Evolutionary conservation across 1,140 invertebrate species (phyloP).

Genomic region (Drosophila watanabei): DNA sequence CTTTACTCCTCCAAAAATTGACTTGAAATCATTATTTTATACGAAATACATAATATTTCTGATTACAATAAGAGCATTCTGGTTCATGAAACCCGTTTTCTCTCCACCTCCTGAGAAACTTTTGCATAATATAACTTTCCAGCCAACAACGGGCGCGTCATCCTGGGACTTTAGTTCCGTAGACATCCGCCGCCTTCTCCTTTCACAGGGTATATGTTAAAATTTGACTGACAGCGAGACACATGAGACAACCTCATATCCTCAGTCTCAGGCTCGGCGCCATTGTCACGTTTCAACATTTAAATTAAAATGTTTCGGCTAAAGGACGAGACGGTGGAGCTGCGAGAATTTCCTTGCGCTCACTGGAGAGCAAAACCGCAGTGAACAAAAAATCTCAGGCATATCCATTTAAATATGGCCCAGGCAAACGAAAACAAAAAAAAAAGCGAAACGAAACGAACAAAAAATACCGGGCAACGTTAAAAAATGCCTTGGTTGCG

Average conservation of each 20-base stretch:
- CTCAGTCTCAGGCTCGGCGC: conserved; percentile 44
- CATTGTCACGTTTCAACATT: conserved; percentile 82
- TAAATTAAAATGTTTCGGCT: conserved; percentile 82
- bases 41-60: neutral
- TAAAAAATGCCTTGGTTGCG: conserved; percentile 60
- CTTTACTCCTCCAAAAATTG: neutral
- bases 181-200: neutral
- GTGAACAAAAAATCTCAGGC: conserved; percentile 61
- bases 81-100: neutral
- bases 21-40: neutral
- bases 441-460: conserved; percentile 19
- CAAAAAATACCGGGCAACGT: conserved; percentile 9
- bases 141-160: neutral
- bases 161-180: neutral
- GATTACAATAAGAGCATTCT: neutral
- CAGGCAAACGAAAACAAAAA: conserved; percentile 19
- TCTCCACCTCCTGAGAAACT: neutral
- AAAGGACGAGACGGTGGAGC: conserved; percentile 46
- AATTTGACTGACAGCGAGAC: conserved; percentile 55
- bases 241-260: conserved; percentile 69
- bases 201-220: conserved; percentile 35
- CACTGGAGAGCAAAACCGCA: conserved; percentile 25
- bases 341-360: conserved; percentile 57
- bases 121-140: conserved; percentile 31
- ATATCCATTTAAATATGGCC: conserved; percentile 65